These are phyloP conservation scores for Chironex yamaguchii DNA, from an alignment of 30 jellyfish, hydroid and myxozoan genomes.

Conservation along the genomic window DNA sequence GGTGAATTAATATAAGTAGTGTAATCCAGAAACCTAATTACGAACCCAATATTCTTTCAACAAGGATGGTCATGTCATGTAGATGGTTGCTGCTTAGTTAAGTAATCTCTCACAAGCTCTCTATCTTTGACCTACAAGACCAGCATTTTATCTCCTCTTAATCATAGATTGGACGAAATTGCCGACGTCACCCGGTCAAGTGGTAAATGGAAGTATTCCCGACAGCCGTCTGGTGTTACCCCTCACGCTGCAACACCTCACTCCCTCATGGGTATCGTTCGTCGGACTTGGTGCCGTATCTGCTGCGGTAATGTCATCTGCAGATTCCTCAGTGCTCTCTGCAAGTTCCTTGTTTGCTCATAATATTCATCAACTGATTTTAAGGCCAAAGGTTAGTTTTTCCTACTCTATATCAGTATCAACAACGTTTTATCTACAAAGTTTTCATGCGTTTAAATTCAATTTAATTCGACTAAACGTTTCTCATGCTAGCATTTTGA, in stretches of 20 bases:
- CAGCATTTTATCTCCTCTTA: not conserved
- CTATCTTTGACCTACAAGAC: not conserved
- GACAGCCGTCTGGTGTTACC: constrained; percentile 63
- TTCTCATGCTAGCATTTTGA: no score
- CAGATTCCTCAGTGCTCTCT: constrained; percentile 62
- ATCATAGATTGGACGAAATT: constrained; percentile 47
- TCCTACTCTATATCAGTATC: no score
- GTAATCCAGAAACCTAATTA: no score
- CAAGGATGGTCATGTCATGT: no score
- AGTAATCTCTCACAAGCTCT: not conserved
- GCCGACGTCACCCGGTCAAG: not conserved
- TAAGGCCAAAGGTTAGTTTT: not conserved
- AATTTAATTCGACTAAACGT: no score
- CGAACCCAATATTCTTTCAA: no score
- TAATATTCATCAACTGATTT: constrained; percentile 36
- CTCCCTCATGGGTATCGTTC: constrained; percentile 61
- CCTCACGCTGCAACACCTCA: constrained; percentile 37
- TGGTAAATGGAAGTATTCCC: constrained; percentile 23
- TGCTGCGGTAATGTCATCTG: constrained; percentile 65
- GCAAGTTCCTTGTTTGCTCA: constrained; percentile 66
- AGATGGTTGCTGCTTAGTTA: no score
- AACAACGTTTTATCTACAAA: no score
- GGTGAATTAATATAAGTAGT: no score
- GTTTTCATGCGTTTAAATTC: no score
- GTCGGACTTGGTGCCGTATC: constrained; percentile 68